Percentiles rank a stretch among this genome's conserved stretches.
Conservation (phyloP, 2,797 vertebrate genomes). For the Chaetophractus vellerosus region DNA sequence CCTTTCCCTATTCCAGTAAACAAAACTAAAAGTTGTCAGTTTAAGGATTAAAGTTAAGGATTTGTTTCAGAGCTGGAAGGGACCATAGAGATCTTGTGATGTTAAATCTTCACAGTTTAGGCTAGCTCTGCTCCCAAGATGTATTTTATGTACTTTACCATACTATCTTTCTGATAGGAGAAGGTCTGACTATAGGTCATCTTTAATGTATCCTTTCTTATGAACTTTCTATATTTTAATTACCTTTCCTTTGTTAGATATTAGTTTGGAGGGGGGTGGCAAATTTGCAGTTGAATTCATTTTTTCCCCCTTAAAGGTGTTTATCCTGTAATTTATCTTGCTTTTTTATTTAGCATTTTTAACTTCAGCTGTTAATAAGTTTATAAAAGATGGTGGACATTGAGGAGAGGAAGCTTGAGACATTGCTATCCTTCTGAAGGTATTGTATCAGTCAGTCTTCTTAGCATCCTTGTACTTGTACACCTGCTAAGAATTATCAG, state of each 20-base stretch:
- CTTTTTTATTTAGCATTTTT: conserved; percentile 32
- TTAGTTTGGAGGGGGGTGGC: not conserved
- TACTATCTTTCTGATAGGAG: conserved; percentile 32
- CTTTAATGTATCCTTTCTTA: conserved; percentile 46
- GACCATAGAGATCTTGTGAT: not conserved
- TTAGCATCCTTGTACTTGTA: not conserved
- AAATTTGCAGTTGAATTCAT: not conserved
- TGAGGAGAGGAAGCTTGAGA: not conserved
- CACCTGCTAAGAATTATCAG: not conserved
- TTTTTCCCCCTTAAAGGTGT: not conserved
- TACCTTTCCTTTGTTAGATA: conserved; percentile 55
- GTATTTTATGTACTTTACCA: not conserved
- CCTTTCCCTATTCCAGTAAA: not conserved
- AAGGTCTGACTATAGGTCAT: conserved; percentile 29
- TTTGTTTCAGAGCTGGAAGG: conserved; percentile 46
- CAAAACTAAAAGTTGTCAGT: conserved; percentile 14
- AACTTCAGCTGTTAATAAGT: not conserved
- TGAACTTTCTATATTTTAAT: conserved; percentile 36
- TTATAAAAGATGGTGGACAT: not conserved
- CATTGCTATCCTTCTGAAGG: not conserved
- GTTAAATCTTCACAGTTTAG: not conserved
- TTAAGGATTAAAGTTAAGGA: conserved; percentile 28
- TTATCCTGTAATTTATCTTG: conserved; percentile 34
- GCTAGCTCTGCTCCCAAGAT: not conserved
- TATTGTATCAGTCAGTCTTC: not conserved